These are phyloP conservation scores for Drosophila arizonae DNA, from an alignment of 1,140 invertebrate genomes.

Conservation along the genomic window DNA sequence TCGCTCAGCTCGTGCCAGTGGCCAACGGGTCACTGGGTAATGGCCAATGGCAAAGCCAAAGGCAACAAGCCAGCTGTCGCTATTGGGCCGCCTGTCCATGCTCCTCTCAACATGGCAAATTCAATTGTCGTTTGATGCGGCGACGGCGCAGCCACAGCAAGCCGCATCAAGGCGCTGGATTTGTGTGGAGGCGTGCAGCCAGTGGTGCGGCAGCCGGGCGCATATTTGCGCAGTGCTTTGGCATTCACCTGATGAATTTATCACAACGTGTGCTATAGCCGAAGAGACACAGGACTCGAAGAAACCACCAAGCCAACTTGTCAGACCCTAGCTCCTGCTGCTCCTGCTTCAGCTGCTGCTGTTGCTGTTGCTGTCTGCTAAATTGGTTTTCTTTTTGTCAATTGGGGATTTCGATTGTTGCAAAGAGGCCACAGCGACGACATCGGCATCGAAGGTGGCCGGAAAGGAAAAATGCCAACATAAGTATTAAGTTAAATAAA, in stretches of 20 bases:
- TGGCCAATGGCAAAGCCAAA: constrained; percentile 11
- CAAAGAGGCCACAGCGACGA: constrained; percentile 69
- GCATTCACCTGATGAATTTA: constrained; percentile 83
- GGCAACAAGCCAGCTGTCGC: constrained; percentile 41
- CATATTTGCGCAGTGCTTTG: constrained; percentile 71
- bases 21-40: constrained; percentile 1
- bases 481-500: constrained; percentile 78
- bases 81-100: constrained; percentile 64
- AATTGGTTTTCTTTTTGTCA: constrained; percentile 83
- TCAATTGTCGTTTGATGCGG: constrained; percentile 81
- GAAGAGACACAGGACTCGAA: constrained; percentile 31
- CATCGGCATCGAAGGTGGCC: constrained; percentile 43
- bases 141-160: constrained; percentile 28
- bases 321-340: too few species aligned
- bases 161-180: constrained; percentile 55
- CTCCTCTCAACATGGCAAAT: constrained; percentile 79
- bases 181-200: background rate
- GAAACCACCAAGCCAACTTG: background rate
- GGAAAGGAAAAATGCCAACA: constrained; percentile 57
- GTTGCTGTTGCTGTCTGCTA: constrained; percentile 78
- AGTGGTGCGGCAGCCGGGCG: constrained; percentile 8
- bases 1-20: too few species aligned
- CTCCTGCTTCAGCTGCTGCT: too few species aligned
- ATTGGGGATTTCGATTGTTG: constrained; percentile 82
- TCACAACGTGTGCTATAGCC: constrained; percentile 67